Evolutionary conservation across 2,797 vertebrate genomes (phyloP).

Genomic region (Cynopterus sphinx): DNA sequence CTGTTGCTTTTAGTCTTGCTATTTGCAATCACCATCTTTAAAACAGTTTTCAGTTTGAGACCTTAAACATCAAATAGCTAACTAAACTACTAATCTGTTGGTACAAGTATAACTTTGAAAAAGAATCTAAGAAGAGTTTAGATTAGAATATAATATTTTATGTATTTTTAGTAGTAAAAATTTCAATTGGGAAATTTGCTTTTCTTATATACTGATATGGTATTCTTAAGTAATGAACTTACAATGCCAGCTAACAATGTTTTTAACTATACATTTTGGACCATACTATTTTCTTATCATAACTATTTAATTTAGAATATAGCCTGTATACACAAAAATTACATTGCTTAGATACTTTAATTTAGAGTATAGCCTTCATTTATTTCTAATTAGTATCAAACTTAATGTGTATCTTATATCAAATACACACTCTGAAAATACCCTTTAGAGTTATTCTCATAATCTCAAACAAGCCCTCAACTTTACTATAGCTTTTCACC

Average conservation of each 20-base stretch:
- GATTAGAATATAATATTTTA: not conserved
- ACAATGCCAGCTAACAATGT: not conserved
- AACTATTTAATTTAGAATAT: constrained; percentile 38
- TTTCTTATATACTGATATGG: constrained; percentile 6
- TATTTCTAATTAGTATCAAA: constrained; percentile 30
- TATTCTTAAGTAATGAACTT: not conserved
- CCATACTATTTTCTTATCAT: not conserved
- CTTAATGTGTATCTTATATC: not conserved
- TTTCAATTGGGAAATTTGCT: not conserved
- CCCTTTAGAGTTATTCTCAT: not conserved
- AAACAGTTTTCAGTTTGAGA: constrained; percentile 44
- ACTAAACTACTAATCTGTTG: constrained; percentile 25
- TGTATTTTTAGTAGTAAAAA: constrained; percentile 17
- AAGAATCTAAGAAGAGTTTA: constrained; percentile 17
- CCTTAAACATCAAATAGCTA: not conserved
- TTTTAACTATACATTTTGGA: constrained; percentile 12
- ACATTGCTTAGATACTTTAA: constrained; percentile 23
- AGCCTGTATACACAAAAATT: constrained; percentile 25
- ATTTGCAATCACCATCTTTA: not conserved
- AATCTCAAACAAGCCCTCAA: constrained; percentile 15
- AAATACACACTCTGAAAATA: not conserved
- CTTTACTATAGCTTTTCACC: not conserved
- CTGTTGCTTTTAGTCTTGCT: not conserved
- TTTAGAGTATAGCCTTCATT: not conserved
- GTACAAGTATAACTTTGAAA: constrained; percentile 6